Evolutionary conservation across 2,797 vertebrate species (phyloP), one percentile per base, ranked within the genome.

Genomic region (Hozukius guyotensis): DNA sequence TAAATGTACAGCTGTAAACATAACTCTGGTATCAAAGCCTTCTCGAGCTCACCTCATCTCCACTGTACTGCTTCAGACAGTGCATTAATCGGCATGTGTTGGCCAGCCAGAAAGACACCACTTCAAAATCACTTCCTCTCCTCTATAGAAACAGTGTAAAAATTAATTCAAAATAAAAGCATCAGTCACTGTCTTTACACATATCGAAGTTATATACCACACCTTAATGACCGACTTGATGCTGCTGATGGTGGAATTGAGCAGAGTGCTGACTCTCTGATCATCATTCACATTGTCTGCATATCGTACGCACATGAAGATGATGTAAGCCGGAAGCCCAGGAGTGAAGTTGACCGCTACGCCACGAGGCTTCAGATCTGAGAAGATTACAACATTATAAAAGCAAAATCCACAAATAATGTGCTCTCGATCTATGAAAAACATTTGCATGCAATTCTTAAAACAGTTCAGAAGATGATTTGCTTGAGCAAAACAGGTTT

Each of bases 191-290:
- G 53, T 31, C 8, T 49, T 32, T 27, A 14, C 3, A 55, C 5
- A 14, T 3, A 53, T 75, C 22, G 4, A n/a, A 25, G 38, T 27
- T 6, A 52, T 66, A 66, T 16, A 31, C 65, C 46, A 49, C 78
- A 99, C 99, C 98, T 99, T 99, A 72, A 99, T 85, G 68, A 98
- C 96, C 77, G 96, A 97, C 90, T 99, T 99, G 92, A 99, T 98
- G 93, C 96, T 95, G 80, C 96, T 97, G 95, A 99, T 99, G 72
- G 98, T 97, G 57, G 97, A 97, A 69, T 98, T 99, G 80, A 99
- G 93, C 87, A 99, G 88, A 0, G 95, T 94, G 71, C 96, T 95
- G 84, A 98, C 97, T 95, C 97, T 97, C 89, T 97, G 97, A 71
- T 99, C 98, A 25, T 99, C 96, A 0, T 98, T 98, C 42, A 98